Conservation (phyloP, 2,113 vertebrate genomes). For the Amphiprion percula region DNA sequence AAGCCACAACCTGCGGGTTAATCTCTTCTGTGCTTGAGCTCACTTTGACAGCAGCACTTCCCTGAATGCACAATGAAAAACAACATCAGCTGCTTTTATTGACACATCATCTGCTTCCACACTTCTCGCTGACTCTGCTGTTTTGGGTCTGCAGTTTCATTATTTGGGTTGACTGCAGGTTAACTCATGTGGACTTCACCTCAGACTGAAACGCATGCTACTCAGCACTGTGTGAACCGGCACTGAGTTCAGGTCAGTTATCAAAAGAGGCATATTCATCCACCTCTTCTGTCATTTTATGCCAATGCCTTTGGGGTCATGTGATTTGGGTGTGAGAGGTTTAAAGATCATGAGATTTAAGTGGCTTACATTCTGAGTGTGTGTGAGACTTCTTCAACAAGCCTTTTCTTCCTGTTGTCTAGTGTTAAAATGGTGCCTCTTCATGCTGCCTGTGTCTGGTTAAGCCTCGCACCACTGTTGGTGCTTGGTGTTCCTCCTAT, state of each 20-base stretch:
- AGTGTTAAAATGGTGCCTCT: slow-evolving; percentile 56
- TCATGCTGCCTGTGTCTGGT: slow-evolving; percentile 35
- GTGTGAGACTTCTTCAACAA: not conserved
- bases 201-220: slow-evolving; percentile 10
- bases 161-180: slow-evolving; percentile 11
- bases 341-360: slow-evolving; percentile 42
- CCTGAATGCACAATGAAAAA: slow-evolving; percentile 54
- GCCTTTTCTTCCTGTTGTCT: not conserved
- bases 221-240: not conserved
- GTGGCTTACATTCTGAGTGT: not conserved
- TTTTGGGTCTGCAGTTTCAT: slow-evolving; percentile 48
- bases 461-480: slow-evolving; percentile 62
- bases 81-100: slow-evolving; percentile 65
- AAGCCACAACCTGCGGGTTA: slow-evolving; percentile 34
- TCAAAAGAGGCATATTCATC: slow-evolving; percentile 14
- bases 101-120: slow-evolving; percentile 44
- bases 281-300: not conserved
- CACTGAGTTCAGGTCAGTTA: slow-evolving; percentile 22
- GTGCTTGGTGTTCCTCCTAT: slow-evolving; percentile 71
- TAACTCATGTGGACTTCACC: slow-evolving; percentile 36
- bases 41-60: slow-evolving; percentile 8
- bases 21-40: slow-evolving; percentile 11
- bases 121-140: slow-evolving; percentile 41
- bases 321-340: slow-evolving; percentile 33
- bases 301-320: slow-evolving; percentile 9